Evolutionary conservation across 2,888 invertebrate genomes (phyloP).

Genomic region (Dastarcus helophoroides): DNA sequence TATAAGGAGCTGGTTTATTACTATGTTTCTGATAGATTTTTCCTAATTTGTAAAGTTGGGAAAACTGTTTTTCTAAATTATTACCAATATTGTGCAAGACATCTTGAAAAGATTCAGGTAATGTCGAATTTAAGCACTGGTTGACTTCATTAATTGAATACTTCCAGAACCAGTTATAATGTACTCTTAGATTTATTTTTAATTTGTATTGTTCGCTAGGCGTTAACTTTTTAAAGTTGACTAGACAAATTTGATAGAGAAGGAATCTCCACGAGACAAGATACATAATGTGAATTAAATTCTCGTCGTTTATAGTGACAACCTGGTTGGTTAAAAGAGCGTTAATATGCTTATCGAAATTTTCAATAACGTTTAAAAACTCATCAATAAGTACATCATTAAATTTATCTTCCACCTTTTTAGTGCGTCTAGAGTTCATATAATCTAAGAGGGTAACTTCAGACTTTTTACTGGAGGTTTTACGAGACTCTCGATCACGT

Average conservation of each 20-base stretch:
- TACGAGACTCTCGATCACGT: slow-evolving; percentile 4
- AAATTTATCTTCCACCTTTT: slow-evolving; percentile 38
- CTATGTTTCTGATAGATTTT: slow-evolving; percentile 27
- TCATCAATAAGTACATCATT: slow-evolving; percentile 44
- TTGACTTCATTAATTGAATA: slow-evolving; percentile 38
- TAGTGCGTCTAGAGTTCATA: slow-evolving; percentile 31
- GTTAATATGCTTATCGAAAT: slow-evolving; percentile 39
- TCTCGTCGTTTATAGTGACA: slow-evolving; percentile 30
- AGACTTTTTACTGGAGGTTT: not conserved
- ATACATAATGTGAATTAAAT: slow-evolving; percentile 37
- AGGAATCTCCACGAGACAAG: slow-evolving; percentile 43
- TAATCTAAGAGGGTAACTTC: slow-evolving; percentile 39
- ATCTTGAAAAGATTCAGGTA: slow-evolving; percentile 13
- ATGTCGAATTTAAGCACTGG: slow-evolving; percentile 14
- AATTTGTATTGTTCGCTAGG: slow-evolving; percentile 36
- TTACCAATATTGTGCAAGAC: slow-evolving; percentile 24
- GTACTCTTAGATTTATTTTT: slow-evolving; percentile 50
- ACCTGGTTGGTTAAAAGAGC: slow-evolving; percentile 29
- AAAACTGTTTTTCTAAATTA: slow-evolving; percentile 26
- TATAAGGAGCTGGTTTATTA: slow-evolving; percentile 27
- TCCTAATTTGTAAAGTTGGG: slow-evolving; percentile 26
- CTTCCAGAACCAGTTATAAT: slow-evolving; percentile 66
- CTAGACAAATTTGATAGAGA: slow-evolving; percentile 32
- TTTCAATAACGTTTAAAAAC: slow-evolving; percentile 40
- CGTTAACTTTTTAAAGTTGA: slow-evolving; percentile 18